Base-by-base conservation (phyloP, 2,888 invertebrate genomes). In the Perdita meconis region DNA sequence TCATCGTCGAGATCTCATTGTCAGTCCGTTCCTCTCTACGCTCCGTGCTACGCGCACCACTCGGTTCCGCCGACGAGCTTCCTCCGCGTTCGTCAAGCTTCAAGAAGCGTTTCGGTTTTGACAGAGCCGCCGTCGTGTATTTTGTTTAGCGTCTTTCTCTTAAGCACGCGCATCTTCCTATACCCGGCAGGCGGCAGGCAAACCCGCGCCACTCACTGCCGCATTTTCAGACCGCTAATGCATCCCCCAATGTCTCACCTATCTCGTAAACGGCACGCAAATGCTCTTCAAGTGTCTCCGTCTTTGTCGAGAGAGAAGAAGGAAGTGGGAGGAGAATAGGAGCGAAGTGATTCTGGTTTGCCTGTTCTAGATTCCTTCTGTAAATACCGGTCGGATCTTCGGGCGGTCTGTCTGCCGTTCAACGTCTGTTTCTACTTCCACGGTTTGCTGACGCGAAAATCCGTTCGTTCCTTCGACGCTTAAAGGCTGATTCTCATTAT, bases 321-420 rank as follows among this genome's bases (percentile, higher is more conserved):
- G 65, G 22, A 55, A 42, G 38, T 36, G 34, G 38, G 44, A 12
- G 16, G 44, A 38, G 72, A 51, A 24, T 8, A 36, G 64, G 53
- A 75, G 50, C 59, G 73, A 70, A 85, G 70, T 78, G 85, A 86
- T 85, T 85, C 82, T 56, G 76, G 78, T 85, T 85, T 78, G 82
- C 76, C 81, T 72, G 84, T 75, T 80, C 86, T 70, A 77, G 82
- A 86, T 84, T 86, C 78, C 81, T 86, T 82, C 75, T 78, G 83
- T 84, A 85, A 85, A 86, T 82, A 85, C 73, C 77, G 51, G 64
- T 67, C 63, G 51, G 44, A 72, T 60, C 72, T 26, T 30, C 40
- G 38, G 51, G 42, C 50, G 44, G 59, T 42, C 67, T 70, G 60
- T 60, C 79, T 64, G 36, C 44, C 78, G 16, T 57, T 70, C 51